Conservation (phyloP, 2,888 invertebrate genomes). For the Caenorhabditis japonica region DNA sequence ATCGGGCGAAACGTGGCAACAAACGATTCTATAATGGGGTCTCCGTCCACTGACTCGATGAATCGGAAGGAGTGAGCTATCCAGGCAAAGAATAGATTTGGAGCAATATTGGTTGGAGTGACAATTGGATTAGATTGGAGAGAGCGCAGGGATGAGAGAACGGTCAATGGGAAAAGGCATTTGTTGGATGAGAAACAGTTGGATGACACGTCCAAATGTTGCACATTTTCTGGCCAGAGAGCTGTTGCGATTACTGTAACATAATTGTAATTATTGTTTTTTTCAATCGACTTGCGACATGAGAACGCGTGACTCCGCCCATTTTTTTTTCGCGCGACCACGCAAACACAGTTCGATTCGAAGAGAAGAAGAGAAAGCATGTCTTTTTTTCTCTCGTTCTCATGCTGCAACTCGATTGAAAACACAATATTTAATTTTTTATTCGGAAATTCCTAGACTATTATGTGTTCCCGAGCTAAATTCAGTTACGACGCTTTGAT, state of each 20-base stretch:
- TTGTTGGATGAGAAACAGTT: slow-evolving; percentile 60
- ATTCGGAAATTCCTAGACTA: too few relatives aligned
- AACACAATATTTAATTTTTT: too few relatives aligned
- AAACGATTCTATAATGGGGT: slow-evolving; percentile 39
- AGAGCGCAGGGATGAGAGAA: slow-evolving; percentile 61
- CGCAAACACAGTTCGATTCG: too few relatives aligned
- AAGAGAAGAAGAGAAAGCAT: too few relatives aligned
- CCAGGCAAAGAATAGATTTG: slow-evolving; percentile 59
- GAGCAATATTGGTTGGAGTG: slow-evolving; percentile 5
- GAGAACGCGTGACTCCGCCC: too few relatives aligned
- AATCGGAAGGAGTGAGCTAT: slow-evolving; percentile 66
- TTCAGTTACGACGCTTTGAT: too few relatives aligned
- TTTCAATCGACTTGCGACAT: too few relatives aligned
- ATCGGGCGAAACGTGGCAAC: slow-evolving; percentile 44
- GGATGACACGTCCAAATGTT: slow-evolving; percentile 63
- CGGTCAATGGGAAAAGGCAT: slow-evolving; percentile 56
- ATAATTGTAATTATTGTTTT: too few relatives aligned
- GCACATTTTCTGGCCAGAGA: slow-evolving; percentile 67
- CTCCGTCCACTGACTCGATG: slow-evolving; percentile 57
- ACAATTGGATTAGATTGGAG: slow-evolving; percentile 18
- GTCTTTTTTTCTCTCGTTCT: too few relatives aligned
- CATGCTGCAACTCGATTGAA: too few relatives aligned
- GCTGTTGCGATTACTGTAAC: slow-evolving; percentile 36
- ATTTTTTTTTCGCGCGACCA: too few relatives aligned
- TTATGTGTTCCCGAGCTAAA: too few relatives aligned